Evolutionary conservation across 2,113 vertebrate genomes (phyloP).

Genomic region (Manacus vitellinus): DNA sequence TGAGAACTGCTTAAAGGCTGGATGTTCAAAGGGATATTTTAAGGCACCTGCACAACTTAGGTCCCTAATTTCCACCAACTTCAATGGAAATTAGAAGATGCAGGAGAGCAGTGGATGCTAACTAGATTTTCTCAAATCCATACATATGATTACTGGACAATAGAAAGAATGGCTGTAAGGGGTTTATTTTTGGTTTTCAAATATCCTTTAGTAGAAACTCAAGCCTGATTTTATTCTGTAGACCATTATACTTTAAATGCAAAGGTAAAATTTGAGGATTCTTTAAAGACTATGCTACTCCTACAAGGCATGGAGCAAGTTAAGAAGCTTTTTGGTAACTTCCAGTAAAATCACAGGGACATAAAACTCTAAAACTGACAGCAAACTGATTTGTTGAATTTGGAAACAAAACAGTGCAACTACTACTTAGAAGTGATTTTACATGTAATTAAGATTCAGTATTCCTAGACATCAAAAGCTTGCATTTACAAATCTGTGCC

Average conservation of each 20-base stretch:
- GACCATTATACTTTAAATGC: not conserved
- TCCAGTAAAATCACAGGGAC: not conserved
- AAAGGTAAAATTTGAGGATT: not conserved
- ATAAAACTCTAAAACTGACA: not conserved
- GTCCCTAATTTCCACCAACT: not conserved
- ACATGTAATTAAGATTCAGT: constrained; percentile 4
- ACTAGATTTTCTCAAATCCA: not conserved
- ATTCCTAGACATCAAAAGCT: constrained; percentile 57
- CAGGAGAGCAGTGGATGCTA: not conserved
- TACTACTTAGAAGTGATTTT: not conserved
- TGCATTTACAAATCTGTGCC: constrained; percentile 18
- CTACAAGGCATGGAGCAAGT: not conserved
- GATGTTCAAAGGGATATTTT: not conserved
- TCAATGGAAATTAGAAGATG: not conserved
- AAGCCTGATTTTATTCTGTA: not conserved
- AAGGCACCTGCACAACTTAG: not conserved
- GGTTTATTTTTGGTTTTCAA: not conserved
- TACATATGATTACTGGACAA: not conserved
- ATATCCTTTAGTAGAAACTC: not conserved
- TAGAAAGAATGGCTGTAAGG: not conserved
- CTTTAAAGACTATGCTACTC: not conserved
- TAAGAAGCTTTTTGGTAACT: not conserved
- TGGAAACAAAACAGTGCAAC: constrained; percentile 1
- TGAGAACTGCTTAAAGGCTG: not conserved
- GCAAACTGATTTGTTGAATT: not conserved